phyloP scores from a whole-genome alignment of 2,797 vertebrate species.

The Arrhamphus sclerolepis region DNA sequence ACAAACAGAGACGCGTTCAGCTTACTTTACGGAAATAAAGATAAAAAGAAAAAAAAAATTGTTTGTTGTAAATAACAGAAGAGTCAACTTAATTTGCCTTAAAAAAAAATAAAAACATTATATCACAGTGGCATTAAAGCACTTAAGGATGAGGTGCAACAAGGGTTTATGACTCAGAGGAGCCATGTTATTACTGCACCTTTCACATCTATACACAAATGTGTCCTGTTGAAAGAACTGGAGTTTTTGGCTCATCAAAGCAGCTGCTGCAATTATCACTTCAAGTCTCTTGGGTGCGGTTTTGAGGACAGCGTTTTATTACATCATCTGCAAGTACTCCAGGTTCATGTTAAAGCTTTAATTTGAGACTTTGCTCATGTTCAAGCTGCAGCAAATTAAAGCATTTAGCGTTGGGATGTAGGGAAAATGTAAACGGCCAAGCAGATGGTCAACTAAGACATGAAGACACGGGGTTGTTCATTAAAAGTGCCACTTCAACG shows the following conservation, averaged over 20 bases:
- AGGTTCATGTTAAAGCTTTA: conserved; percentile 24
- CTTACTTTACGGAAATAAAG: background rate
- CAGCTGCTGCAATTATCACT: conserved; percentile 53
- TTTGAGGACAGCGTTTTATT: conserved; percentile 45
- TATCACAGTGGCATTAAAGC: conserved; percentile 13
- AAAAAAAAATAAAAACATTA: background rate
- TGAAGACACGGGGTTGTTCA: background rate
- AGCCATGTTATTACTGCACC: conserved; percentile 18
- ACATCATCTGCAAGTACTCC: conserved; percentile 30
- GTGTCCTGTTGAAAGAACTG: conserved; percentile 15
- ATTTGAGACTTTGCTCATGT: conserved; percentile 6
- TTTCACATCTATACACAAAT: conserved; percentile 2
- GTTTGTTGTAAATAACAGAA: conserved; percentile 4
- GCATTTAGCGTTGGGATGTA: background rate
- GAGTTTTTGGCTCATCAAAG: conserved; percentile 23
- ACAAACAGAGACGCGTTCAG: background rate
- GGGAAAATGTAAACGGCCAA: background rate
- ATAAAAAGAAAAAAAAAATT: background rate
- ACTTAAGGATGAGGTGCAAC: conserved; percentile 15
- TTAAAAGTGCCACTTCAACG: conserved; percentile 19
- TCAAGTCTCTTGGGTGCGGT: conserved; percentile 44
- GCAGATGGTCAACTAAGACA: conserved; percentile 2
- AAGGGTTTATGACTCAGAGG: background rate
- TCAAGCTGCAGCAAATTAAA: background rate
- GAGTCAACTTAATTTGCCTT: background rate